Base-by-base conservation (phyloP, 2,888 invertebrate species). In the Papilio gigon region DNA sequence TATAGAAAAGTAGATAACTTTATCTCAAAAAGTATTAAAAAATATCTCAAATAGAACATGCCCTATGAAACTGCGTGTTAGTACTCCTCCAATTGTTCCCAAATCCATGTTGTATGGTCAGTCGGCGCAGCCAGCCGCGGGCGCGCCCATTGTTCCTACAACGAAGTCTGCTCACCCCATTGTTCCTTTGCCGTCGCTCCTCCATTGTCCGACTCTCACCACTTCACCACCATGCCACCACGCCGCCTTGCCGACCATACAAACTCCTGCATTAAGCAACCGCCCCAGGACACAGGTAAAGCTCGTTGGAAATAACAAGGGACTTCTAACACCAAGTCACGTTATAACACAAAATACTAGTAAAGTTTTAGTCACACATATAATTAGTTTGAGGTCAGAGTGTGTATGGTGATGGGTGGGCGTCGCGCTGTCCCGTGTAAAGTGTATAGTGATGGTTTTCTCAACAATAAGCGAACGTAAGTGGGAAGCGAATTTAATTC, bases 91-190 rank as follows among this genome's bases (percentile, higher is more conserved):
- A 22, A 37, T 37, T 25, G 20, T 20, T 47, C 27, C n/a, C 27
- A 17, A 14, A 33, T 66, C 59, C 59, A 11, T 33, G 65, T 37
- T 44, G 8, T n/a, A 9, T 12, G 20, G 40, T 53, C 27, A 9
- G 44, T 44, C 35, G 44, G 25, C 3, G 17, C 33, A 6, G 44
- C 33, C 22, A 37, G 67, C 67, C 62, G 40, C 61, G 50, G 67
- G 67, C 40, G 44, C 25, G 35, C 62, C 33, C 44, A 67, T 67
- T 67, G 67, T 67, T 56, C 60, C 37, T 20, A 20, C 30, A 12
- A 3, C 22, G 5, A 33, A 44, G 42, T 22, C 40, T 30, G 53
- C 53, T 56, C n/a, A 37, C 40, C 60, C 60, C 60, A 60, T 60
- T 60, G 60, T 60, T 60, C 59, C 20, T 6, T 25, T 25, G 60